These are phyloP conservation scores for Hippoglossus stenolepis DNA, from an alignment of 2,113 vertebrate genomes.

Conservation along the genomic window DNA sequence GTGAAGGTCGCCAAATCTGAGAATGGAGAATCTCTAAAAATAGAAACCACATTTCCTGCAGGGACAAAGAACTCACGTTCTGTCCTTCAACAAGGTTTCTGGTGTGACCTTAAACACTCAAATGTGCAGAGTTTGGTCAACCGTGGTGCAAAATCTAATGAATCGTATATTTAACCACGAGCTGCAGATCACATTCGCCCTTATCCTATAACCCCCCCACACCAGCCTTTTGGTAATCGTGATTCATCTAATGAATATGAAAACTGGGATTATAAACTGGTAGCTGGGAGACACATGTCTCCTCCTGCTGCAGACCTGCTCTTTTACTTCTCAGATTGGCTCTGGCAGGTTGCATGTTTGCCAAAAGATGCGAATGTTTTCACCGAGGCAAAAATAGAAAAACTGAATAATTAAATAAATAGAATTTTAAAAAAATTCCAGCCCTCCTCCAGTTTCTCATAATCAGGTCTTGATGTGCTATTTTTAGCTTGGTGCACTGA, in stretches of 20 bases:
- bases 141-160: no score
- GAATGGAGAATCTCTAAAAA: constrained; percentile 18
- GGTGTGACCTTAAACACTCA: no score
- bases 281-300: background rate
- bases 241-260: constrained; percentile 31
- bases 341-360: constrained; percentile 42
- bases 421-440: background rate
- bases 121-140: no score
- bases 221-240: background rate
- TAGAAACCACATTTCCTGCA: constrained; percentile 5
- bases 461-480: constrained; percentile 78
- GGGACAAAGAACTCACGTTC: background rate
- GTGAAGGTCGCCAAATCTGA: constrained; percentile 12
- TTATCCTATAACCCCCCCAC: constrained; percentile 4
- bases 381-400: constrained; percentile 37
- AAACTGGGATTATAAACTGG: background rate
- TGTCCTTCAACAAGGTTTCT: background rate
- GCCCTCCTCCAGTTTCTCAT: constrained; percentile 66
- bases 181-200: background rate
- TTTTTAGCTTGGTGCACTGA: constrained; percentile 78
- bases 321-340: constrained; percentile 22
- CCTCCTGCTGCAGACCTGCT: background rate
- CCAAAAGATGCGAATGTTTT: constrained; percentile 57
- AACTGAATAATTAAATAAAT: background rate
- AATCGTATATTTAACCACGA: background rate